A percentile compares a stretch with the other conserved stretches of the same genome.
These are phyloP conservation scores for Kryphioiulus occultus DNA, from an alignment of 2,888 invertebrate species.

Conservation along the genomic window DNA sequence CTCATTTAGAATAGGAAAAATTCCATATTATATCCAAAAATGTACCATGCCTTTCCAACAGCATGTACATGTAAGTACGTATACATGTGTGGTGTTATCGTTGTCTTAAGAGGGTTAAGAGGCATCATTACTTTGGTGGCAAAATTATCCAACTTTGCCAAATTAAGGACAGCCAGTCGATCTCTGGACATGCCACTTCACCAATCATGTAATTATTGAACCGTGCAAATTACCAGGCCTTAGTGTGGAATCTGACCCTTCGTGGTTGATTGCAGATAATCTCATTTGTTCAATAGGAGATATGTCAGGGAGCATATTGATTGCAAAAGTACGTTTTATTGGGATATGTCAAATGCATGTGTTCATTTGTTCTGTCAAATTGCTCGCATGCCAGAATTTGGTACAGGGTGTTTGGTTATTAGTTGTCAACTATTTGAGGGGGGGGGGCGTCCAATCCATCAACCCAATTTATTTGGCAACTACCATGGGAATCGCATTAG, in stretches of 20 bases:
- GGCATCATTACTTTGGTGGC: not conserved
- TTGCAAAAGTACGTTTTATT: not conserved
- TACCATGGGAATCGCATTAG: too few species aligned
- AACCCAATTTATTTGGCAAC: too few species aligned
- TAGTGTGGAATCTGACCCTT: not conserved
- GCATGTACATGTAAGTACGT: too few species aligned
- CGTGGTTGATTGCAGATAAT: not conserved
- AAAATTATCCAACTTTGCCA: not conserved
- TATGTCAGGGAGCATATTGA: not conserved
- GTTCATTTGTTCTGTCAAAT: not conserved
- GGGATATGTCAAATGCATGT: not conserved
- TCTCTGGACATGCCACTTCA: not conserved
- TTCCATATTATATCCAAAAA: too few species aligned
- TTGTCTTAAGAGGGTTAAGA: not conserved
- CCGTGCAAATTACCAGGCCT: not conserved
- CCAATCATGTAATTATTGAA: not conserved
- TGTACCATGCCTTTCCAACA: too few species aligned
- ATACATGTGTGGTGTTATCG: not conserved
- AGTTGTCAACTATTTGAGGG: too few species aligned
- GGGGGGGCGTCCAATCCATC: too few species aligned
- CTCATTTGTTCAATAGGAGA: not conserved
- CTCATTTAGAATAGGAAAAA: too few species aligned
- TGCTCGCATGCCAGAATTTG: too few species aligned
- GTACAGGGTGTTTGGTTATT: too few species aligned
- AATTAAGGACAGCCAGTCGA: not conserved